phyloP scores from a whole-genome alignment of 2,888 invertebrate species.

The Villa cingulata region DNA sequence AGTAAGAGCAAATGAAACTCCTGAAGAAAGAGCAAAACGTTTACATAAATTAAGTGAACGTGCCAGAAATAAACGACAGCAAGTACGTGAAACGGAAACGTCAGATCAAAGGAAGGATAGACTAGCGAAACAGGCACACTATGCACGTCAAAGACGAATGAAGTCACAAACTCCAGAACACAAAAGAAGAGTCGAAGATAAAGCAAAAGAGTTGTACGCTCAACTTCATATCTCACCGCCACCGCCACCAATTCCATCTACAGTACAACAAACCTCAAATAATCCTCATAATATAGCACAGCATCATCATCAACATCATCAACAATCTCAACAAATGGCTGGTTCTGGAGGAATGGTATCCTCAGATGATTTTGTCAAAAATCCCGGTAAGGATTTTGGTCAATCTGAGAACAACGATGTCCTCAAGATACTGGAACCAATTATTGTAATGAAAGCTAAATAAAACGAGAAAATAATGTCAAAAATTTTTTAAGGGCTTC shows the following conservation, averaged over 20 bases:
- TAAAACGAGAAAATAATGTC: constrained; percentile 29
- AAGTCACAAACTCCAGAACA: constrained; percentile 29
- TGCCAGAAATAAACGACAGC: constrained; percentile 31
- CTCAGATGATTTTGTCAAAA: constrained; percentile 20
- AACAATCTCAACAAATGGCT: background rate
- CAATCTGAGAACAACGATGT: constrained; percentile 34
- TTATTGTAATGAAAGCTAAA: constrained; percentile 37
- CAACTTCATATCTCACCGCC: constrained; percentile 18
- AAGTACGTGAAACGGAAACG: constrained; percentile 30
- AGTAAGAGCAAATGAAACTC: constrained; percentile 32
- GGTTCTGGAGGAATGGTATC: no score
- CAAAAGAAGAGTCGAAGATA: constrained; percentile 21
- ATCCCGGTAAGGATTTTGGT: constrained; percentile 24
- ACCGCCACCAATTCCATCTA: constrained; percentile 7
- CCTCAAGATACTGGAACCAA: constrained; percentile 36
- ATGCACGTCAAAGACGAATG: constrained; percentile 30
- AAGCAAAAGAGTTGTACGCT: constrained; percentile 28
- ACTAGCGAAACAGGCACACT: constrained; percentile 33
- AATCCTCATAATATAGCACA: constrained; percentile 8
- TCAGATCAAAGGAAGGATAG: constrained; percentile 30
- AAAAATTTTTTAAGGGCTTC: constrained; percentile 32
- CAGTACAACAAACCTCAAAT: constrained; percentile 10
- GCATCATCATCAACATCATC: constrained; percentile 11
- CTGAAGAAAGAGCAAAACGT: constrained; percentile 30
- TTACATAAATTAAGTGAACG: constrained; percentile 31